A percentile compares a stretch with the other conserved stretches of the same genome.
Conservation (phyloP, 1,140 invertebrate genomes). For the Pogonus chalceus region DNA sequence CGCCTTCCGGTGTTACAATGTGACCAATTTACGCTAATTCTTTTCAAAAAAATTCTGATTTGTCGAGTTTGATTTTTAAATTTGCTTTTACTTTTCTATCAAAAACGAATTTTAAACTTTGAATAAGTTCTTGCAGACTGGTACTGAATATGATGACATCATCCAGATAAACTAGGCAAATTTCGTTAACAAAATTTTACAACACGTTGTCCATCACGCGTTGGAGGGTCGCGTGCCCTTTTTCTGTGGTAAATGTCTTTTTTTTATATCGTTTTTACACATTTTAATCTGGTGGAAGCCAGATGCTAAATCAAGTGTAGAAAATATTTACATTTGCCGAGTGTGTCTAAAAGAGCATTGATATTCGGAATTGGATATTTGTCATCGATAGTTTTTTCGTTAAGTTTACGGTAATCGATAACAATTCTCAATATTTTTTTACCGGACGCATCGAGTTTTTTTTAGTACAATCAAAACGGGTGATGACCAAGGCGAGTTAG, state of each 20-base stretch:
- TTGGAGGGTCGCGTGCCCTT: constrained; percentile 33
- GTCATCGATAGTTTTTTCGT: constrained; percentile 34
- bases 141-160: constrained; percentile 26
- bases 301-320: constrained; percentile 37
- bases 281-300: constrained; percentile 41
- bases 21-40: constrained; percentile 14
- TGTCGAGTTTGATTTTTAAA: constrained; percentile 25
- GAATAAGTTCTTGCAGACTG: constrained; percentile 22
- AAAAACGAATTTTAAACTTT: constrained; percentile 20
- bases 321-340: constrained; percentile 38
- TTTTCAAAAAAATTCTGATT: constrained; percentile 25
- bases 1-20: constrained; percentile 15
- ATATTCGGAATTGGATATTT: constrained; percentile 43
- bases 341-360: constrained; percentile 33
- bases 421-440: constrained; percentile 29
- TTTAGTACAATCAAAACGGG: constrained; percentile 26
- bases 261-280: constrained; percentile 26
- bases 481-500: constrained; percentile 20
- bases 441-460: constrained; percentile 24
- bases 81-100: constrained; percentile 19
- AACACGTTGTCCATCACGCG: constrained; percentile 32
- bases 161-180: constrained; percentile 31
- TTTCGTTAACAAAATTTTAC: constrained; percentile 17
- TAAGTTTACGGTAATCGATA: constrained; percentile 35
- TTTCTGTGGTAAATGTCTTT: constrained; percentile 29